phyloP scores from a whole-genome alignment of 2,888 invertebrate species.

The Danaus chrysippus region DNA sequence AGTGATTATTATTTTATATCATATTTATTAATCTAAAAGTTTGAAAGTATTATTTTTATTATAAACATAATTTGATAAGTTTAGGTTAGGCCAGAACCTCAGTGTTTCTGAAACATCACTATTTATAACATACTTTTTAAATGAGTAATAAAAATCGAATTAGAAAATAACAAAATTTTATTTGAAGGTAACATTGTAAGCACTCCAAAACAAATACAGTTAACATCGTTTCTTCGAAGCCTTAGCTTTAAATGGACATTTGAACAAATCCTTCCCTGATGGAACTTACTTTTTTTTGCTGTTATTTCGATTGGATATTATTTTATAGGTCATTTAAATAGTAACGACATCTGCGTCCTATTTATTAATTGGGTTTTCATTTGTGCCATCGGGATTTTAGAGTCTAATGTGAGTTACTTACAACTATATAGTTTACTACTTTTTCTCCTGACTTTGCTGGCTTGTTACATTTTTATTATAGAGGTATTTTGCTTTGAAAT shows the following conservation, averaged over 20 bases:
- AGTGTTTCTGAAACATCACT: neutral
- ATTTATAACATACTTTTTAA: neutral
- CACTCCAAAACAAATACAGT: neutral
- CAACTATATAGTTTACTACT: too few relatives aligned
- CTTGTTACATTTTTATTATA: too few relatives aligned
- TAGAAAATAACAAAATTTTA: neutral
- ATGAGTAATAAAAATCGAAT: neutral
- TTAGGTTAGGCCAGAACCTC: too few relatives aligned
- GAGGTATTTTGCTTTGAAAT: too few relatives aligned
- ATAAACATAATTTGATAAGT: too few relatives aligned
- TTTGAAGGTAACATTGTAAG: neutral
- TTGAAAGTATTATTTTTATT: too few relatives aligned
- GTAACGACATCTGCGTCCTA: conserved; percentile 9
- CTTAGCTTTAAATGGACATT: conserved; percentile 18
- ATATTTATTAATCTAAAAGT: too few relatives aligned
- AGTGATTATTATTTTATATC: too few relatives aligned
- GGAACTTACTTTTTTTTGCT: conserved; percentile 10
- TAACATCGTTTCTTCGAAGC: conserved; percentile 1
- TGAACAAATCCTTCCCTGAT: conserved; percentile 11
- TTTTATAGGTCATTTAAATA: conserved; percentile 14
- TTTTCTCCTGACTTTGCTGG: too few relatives aligned
- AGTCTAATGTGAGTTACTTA: too few relatives aligned
- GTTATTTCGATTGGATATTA: conserved; percentile 15
- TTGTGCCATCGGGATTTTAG: neutral
- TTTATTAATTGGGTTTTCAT: conserved; percentile 1